phyloP scores from a whole-genome alignment of 1,140 invertebrate genomes.

The Trichogramma pretiosum region DNA sequence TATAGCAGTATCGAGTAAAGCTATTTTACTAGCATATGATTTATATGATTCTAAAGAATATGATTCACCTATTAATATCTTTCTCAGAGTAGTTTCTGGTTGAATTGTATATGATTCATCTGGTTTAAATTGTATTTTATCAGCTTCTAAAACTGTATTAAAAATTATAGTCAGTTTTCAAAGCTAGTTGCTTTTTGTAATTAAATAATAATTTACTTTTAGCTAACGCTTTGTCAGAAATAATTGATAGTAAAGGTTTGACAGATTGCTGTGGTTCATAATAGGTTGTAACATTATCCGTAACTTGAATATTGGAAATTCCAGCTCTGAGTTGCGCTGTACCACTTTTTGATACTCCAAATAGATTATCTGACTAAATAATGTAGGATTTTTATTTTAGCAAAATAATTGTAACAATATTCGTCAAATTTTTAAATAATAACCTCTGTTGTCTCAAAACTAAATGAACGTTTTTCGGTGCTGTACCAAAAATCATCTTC shows the following conservation, averaged over 20 bases:
- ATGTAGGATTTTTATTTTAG: no score
- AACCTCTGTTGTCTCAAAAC: slow-evolving; percentile 36
- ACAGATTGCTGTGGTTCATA: slow-evolving; percentile 30
- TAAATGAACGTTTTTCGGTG: slow-evolving; percentile 32
- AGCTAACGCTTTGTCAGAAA: slow-evolving; percentile 37
- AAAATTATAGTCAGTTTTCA: neutral
- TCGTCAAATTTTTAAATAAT: slow-evolving; percentile 7
- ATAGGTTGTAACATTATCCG: slow-evolving; percentile 25
- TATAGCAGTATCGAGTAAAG: slow-evolving; percentile 44
- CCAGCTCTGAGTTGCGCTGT: slow-evolving; percentile 32
- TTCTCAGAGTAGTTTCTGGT: slow-evolving; percentile 37
- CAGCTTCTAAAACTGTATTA: slow-evolving; percentile 29
- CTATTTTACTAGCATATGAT: slow-evolving; percentile 45
- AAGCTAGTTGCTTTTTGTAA: neutral
- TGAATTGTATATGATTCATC: slow-evolving; percentile 27
- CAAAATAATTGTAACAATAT: slow-evolving; percentile 6
- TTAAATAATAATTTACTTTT: slow-evolving; percentile 31
- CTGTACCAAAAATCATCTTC: slow-evolving; percentile 37
- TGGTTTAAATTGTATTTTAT: slow-evolving; percentile 28
- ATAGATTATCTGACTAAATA: slow-evolving; percentile 34
- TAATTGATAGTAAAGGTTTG: slow-evolving; percentile 37
- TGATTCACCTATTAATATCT: slow-evolving; percentile 41
- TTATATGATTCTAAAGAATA: slow-evolving; percentile 47
- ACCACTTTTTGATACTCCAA: slow-evolving; percentile 33
- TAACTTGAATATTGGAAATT: slow-evolving; percentile 28